Conservation (phyloP, 2,888 invertebrate genomes). For the Seladonia tumulorum region DNA sequence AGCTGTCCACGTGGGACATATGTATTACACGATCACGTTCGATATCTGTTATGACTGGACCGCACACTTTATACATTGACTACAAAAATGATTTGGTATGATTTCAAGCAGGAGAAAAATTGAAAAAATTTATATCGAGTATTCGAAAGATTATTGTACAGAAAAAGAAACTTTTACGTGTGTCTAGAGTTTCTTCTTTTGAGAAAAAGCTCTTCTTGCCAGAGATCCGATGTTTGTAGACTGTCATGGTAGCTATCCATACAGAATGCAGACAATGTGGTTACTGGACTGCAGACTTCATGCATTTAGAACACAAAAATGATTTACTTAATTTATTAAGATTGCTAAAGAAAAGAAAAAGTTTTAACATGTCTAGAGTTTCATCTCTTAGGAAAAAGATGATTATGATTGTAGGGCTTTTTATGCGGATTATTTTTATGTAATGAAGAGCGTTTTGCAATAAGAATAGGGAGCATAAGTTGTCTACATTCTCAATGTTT, state of each 20-base stretch:
- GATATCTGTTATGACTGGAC: background rate
- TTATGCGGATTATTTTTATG: background rate
- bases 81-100: too few relatives aligned
- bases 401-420: background rate
- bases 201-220: too few relatives aligned
- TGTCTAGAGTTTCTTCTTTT: background rate
- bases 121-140: background rate
- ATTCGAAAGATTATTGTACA: background rate
- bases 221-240: background rate
- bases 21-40: background rate
- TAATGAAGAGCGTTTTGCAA: background rate
- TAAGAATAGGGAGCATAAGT: too few relatives aligned
- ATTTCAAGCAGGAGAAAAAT: too few relatives aligned
- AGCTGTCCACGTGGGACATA: background rate
- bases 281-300: background rate
- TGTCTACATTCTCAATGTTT: too few relatives aligned
- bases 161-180: too few relatives aligned
- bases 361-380: too few relatives aligned
- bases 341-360: background rate
- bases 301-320: background rate
- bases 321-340: background rate
- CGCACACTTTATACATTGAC: too few relatives aligned
- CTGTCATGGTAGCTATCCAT: background rate
- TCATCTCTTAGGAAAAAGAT: background rate
- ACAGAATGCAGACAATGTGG: too few relatives aligned